These are phyloP conservation scores for Passerina amoena DNA, from an alignment of 2,113 vertebrate genomes.

Conservation along the genomic window DNA sequence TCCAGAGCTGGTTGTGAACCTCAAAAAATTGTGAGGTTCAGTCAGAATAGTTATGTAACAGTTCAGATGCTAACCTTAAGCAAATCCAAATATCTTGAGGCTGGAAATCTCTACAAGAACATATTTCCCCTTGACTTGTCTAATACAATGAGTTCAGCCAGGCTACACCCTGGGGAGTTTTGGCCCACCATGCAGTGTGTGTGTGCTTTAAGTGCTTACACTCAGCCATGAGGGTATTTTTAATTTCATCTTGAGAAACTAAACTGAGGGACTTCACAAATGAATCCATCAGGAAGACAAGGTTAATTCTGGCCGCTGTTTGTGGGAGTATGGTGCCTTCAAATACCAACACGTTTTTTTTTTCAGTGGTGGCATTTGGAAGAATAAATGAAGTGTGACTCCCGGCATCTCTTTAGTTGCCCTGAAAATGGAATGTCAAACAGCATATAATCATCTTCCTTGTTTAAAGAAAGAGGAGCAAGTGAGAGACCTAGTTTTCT, in stretches of 20 bases:
- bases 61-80: conserved; percentile 46
- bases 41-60: conserved; percentile 35
- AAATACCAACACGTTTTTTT: conserved; percentile 42
- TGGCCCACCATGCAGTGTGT: conserved; percentile 39
- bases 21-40: conserved; percentile 44
- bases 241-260: conserved; percentile 50
- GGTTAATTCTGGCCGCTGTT: conserved; percentile 64
- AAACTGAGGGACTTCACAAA: conserved; percentile 35
- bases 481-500: conserved; percentile 70
- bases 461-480: conserved; percentile 58
- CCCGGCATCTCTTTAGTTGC: conserved; percentile 56
- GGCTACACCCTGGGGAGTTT: conserved; percentile 53
- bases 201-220: conserved; percentile 2
- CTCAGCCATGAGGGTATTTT: conserved; percentile 37
- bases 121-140: conserved; percentile 61
- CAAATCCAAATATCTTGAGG: conserved; percentile 47
- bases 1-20: neutral
- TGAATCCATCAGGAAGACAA: conserved; percentile 56
- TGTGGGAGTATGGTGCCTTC: conserved; percentile 56
- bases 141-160: conserved; percentile 64
- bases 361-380: conserved; percentile 57
- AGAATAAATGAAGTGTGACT: conserved; percentile 70
- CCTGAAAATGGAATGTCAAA: conserved; percentile 75
- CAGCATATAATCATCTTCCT: conserved; percentile 73
- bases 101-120: conserved; percentile 51